Base-by-base conservation (phyloP, 2,113 vertebrate species). In the Phyllostomus discolor region DNA sequence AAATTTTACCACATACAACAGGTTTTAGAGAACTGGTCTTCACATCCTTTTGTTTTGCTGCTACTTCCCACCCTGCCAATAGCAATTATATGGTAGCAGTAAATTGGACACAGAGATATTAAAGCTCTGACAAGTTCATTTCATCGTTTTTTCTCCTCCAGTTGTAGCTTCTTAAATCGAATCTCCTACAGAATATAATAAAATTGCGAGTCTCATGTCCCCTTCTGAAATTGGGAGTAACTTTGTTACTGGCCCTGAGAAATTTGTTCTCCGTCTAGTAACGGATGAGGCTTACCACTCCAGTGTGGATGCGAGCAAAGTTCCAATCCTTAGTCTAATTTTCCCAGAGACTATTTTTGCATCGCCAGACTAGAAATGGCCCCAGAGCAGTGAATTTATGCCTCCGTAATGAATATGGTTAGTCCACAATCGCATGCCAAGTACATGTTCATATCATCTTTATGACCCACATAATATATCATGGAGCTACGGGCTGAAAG, bases 401-500 rank as follows among this genome's bases (percentile, higher is more conserved):
- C 89, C 69, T 95, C 78, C 64, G 14, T 91, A 93, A 94, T 95
- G 96, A 97, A 87, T 91, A 95, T 52, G 73, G 88, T 95, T 95
- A 92, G 88, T 93, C 50, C 66, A 97, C 95, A 80, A 46, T 79
- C 10, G 2, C 85, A 95, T 86, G 90, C 96, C 96, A 97, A 97
- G 79, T 96, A 54, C 69, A 66, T 89, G 96, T 93, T 97, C 95
- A 75, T 96, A 95, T 95, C 91, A 67, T 97, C 92, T 96, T 97
- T 97, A 96, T 84, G 94, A 95, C 88, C 80, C 66, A 76, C 48
- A 87, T 91, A 95, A 97, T 97, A 96, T n/a, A 97, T 97, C 88
- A 97, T 52, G 50, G 83, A 94, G 57, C 70, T 89, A 83, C 79
- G 84, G 89, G 83, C 87, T 90, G 91, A 94, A 96, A 97, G 95